Evolutionary conservation across 2,113 vertebrate species (phyloP), one percentile per base, ranked within the genome.

Genomic region (Athene noctua): DNA sequence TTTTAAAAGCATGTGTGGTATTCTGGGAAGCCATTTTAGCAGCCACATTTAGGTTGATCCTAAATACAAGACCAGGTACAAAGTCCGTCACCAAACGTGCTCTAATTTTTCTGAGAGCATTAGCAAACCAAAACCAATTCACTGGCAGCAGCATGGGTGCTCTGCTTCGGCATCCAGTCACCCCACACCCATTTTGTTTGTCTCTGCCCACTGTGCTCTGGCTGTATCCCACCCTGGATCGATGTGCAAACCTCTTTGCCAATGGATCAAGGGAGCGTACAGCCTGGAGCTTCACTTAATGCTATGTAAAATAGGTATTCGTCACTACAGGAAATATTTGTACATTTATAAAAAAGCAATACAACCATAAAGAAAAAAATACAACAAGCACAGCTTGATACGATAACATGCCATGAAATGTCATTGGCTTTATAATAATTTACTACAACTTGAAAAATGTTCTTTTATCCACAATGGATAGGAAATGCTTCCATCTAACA

Each of bases 311-410:
- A 70, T n/a, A 97, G 97, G 98, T 92, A 71, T 63, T 98, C 98
- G 98, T 98, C 98, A 47, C 94, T 97, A 96, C 89, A 72, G 92
- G 96, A 93, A 97, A 86, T 97, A 92, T 97, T 97, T 97, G 94
- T 97, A 98, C 98, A 98, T 62, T 80, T 95, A 96, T 96, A 86
- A 96, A 49, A 97, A 94, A 95, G 98, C 97, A 97, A 92, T 95
- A 98, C 74, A 96, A 97, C 96, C 97, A 59, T 95, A 96, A 97
- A 95, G 84, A 94, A 79, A 92, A 34, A 96, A 96, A 94, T 92
- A 96, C 96, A 97, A 98, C 98, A 98, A 98, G 98, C 98, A 98
- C 98, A 98, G 98, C 98, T 98, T 98, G 98, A 94, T 98, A 97
- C 95, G 61, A 80, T 96, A 97, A 98, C 97, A 89, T 94, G 98